Evolutionary conservation across 2,797 vertebrate genomes (phyloP).

Genomic region (Toxotes lorentzi): DNA sequence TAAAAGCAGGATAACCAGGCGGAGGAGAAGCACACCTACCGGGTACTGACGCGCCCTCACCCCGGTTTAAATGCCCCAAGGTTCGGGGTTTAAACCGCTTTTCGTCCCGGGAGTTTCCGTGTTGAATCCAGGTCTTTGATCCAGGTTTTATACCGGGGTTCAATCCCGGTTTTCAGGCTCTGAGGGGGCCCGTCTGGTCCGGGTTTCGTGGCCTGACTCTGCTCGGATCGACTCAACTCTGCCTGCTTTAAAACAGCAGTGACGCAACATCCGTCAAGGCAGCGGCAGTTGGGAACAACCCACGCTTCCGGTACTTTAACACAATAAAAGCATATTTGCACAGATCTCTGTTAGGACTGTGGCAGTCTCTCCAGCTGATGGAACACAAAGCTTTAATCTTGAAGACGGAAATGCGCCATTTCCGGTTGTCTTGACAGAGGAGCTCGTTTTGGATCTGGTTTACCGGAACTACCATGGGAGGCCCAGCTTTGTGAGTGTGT

Average conservation of each 20-base stretch:
- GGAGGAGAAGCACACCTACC: slow-evolving; percentile 34
- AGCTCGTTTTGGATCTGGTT: no score
- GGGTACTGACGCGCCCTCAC: slow-evolving; percentile 22
- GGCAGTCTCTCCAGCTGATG: background rate
- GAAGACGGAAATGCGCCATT: accelerated
- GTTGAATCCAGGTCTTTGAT: background rate
- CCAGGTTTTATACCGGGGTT: slow-evolving; percentile 5
- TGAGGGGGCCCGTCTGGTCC: slow-evolving; percentile 31
- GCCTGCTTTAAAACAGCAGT: slow-evolving; percentile 66
- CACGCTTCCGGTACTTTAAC: slow-evolving; percentile 36
- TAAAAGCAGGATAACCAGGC: background rate
- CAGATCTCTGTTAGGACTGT: background rate
- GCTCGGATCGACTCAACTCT: slow-evolving; percentile 33
- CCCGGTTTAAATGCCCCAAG: slow-evolving; percentile 11
- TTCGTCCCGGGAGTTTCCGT: background rate
- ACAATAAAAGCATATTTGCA: slow-evolving; percentile 45
- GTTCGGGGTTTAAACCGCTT: slow-evolving; percentile 7
- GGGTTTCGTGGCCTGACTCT: slow-evolving; percentile 28
- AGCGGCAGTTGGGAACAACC: accelerated
- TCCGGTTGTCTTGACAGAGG: background rate
- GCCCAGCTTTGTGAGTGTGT: no score
- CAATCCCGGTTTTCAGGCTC: slow-evolving; percentile 24
- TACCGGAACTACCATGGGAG: no score
- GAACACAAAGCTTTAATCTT: slow-evolving; percentile 34
- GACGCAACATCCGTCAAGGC: slow-evolving; percentile 73